Evolutionary conservation across 2,888 invertebrate genomes (phyloP).

Genomic region (Caenorhabditis macrosperma): DNA sequence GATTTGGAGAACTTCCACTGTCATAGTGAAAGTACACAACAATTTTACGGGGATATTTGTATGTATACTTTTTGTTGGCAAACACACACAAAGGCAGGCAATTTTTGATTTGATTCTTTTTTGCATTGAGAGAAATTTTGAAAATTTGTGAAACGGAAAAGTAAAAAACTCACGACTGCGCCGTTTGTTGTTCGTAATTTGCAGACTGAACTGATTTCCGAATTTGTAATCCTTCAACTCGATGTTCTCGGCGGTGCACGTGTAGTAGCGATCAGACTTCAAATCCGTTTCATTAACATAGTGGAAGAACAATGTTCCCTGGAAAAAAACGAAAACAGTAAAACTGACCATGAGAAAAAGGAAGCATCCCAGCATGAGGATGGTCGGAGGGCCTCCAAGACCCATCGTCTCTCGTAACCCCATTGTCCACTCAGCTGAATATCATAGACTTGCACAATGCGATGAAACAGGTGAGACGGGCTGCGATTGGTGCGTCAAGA

Average conservation of each 20-base stretch:
- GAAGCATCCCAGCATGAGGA: slow-evolving; percentile 39
- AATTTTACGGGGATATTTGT: slow-evolving; percentile 47
- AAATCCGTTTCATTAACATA: slow-evolving; percentile 79
- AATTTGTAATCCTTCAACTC: slow-evolving; percentile 80
- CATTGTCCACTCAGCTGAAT: slow-evolving; percentile 53
- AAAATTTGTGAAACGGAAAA: neutral
- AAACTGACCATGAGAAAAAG: slow-evolving; percentile 59
- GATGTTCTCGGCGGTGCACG: slow-evolving; percentile 80
- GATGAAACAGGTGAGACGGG: neutral
- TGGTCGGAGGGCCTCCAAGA: slow-evolving; percentile 21
- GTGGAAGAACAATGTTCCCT: slow-evolving; percentile 80
- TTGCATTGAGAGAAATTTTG: slow-evolving; percentile 20
- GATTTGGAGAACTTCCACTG: neutral
- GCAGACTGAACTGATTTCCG: slow-evolving; percentile 77
- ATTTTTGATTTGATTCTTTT: slow-evolving; percentile 46
- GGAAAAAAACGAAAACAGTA: slow-evolving; percentile 52
- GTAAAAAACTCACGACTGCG: slow-evolving; percentile 65
- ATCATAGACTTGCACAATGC: slow-evolving; percentile 47
- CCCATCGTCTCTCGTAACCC: slow-evolving; percentile 52
- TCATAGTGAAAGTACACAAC: slow-evolving; percentile 44
- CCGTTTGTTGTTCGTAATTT: slow-evolving; percentile 69
- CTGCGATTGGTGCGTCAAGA: neutral
- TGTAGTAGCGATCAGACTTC: slow-evolving; percentile 78
- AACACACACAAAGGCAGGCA: slow-evolving; percentile 42
- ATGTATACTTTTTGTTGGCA: slow-evolving; percentile 57